Base-by-base conservation (phyloP, 2,113 vertebrate species). In the Chionis minor region DNA sequence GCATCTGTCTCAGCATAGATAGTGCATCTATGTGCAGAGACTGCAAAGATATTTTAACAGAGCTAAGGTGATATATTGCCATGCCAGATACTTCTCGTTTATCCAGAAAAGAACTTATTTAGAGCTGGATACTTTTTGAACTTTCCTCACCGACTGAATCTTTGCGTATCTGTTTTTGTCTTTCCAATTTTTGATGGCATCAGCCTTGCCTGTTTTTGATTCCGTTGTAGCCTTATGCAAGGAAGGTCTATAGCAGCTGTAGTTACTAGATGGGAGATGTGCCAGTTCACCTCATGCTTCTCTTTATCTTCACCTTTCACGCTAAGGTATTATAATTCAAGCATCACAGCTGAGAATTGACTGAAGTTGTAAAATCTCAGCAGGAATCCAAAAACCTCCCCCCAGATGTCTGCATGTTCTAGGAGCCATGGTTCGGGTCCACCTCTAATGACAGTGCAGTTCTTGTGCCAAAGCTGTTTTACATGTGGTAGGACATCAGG, bases 341-440 rank as follows among this genome's bases (percentile, higher is more conserved):
- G 24, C 45, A 70, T 45, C 33, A 66, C 35, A 70, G 52, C 24
- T 70, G 67, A 86, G 66, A 89, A 49, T 51, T 86, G 32, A 56
- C 40, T 74, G 51, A 86, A 86, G 32, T 28, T 74, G 51, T 90
- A 79, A 83, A 69, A 89, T 56, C 45, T 95, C 86, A 83, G n/a
- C 62, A 66, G 28, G 42, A 45, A 71, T 66, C 45, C 30, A 66
- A 42, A 80, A 82, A 45, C 8, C 35, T 71, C 6, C 33, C 13
- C 4, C 16, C 20, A 56, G 28, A 61, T 30, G 28, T 56, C 1
- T 18, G 32, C 22, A 59, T 75, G 28, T 90, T 86, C 72, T 90
- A 51, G 13, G 28, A 86, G 28, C 16, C 1, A 1, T 75, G 21
- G 51, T 66, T 83, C 61, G 66, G 40, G 42, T 75, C 66, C 72